These are phyloP conservation scores for Conger conger DNA, from an alignment of 2,113 vertebrate genomes.

Conservation along the genomic window DNA sequence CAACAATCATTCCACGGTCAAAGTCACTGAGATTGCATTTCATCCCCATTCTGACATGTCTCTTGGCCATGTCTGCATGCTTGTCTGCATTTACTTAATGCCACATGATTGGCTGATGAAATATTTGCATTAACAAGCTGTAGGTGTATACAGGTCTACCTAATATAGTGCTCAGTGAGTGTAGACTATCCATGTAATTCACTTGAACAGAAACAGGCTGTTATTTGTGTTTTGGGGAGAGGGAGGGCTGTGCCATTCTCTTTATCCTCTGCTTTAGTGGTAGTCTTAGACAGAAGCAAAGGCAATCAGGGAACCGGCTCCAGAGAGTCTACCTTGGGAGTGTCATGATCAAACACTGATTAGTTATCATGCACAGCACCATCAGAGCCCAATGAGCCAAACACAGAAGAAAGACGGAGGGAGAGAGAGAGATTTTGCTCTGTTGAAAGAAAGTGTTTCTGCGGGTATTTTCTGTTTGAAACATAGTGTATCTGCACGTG, in stretches of 20 bases:
- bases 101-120: too few relatives aligned
- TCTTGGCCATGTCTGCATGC: too few relatives aligned
- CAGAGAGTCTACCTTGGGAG: constrained; percentile 57
- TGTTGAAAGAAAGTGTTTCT: not conserved
- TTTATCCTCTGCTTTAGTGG: not conserved
- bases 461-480: not conserved
- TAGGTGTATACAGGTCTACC: too few relatives aligned
- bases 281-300: constrained; percentile 47
- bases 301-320: constrained; percentile 58
- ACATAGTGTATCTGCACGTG: not conserved
- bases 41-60: too few relatives aligned
- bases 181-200: too few relatives aligned
- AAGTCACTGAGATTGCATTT: too few relatives aligned
- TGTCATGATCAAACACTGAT: constrained; percentile 9
- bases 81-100: too few relatives aligned
- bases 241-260: not conserved
- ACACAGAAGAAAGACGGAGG: not conserved
- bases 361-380: not conserved
- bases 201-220: too few relatives aligned
- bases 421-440: not conserved
- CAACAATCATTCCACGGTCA: too few relatives aligned
- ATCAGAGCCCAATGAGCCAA: constrained; percentile 15
- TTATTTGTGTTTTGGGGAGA: too few relatives aligned
- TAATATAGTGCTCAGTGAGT: too few relatives aligned
- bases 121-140: too few relatives aligned